Conservation (phyloP, 2,888 invertebrate genomes). For the Tupiocoris notatus region DNA sequence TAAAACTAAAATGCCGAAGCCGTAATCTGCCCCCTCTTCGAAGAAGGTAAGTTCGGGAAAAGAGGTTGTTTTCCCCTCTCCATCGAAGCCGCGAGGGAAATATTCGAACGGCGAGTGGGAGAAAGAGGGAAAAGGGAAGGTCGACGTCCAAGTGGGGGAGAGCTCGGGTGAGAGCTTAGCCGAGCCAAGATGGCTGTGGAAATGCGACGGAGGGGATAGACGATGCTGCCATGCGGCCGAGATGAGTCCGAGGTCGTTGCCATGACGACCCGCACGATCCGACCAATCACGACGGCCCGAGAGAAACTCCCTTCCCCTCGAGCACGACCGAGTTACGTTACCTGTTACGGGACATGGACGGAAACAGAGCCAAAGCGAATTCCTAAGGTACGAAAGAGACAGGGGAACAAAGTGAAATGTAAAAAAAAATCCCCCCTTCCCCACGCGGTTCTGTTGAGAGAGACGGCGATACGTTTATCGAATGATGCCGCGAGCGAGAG, state of each 20-base stretch:
- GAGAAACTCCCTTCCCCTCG: neutral
- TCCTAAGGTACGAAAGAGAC: neutral
- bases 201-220: neutral
- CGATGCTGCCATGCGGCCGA: no score
- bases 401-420: slow-evolving; percentile 24
- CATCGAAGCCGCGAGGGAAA: neutral
- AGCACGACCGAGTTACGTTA: neutral
- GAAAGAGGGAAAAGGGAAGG: slow-evolving; percentile 3
- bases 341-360: slow-evolving; percentile 12
- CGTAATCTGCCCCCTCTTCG: slow-evolving; percentile 37
- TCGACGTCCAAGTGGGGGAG: neutral
- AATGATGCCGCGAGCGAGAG: slow-evolving; percentile 2
- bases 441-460: neutral
- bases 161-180: neutral
- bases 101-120: neutral
- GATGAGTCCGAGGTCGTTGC: slow-evolving; percentile 1
- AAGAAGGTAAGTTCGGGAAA: slow-evolving; percentile 1
- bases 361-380: neutral
- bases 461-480: neutral
- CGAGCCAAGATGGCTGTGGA: slow-evolving; percentile 16
- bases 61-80: slow-evolving; percentile 10
- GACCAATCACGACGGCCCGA: slow-evolving; percentile 19
- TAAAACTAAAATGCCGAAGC: slow-evolving; percentile 38
- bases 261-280: slow-evolving; percentile 9
- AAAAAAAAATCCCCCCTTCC: neutral